These are phyloP conservation scores for Engraulis encrasicolus DNA, from an alignment of 2,113 vertebrate species.

Conservation along the genomic window DNA sequence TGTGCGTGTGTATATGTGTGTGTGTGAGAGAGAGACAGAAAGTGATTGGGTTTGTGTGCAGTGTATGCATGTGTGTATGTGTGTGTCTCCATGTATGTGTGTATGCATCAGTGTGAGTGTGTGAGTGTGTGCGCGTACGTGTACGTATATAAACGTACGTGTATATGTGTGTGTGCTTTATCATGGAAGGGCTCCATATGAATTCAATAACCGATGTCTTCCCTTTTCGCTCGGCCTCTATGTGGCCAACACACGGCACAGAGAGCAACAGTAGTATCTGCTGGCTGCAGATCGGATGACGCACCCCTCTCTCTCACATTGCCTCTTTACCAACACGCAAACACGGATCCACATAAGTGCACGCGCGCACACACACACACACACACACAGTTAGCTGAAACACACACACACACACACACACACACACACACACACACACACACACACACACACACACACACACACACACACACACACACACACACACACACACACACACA, in stretches of 20 bases:
- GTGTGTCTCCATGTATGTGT: constrained; percentile 24
- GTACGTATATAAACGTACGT: background rate
- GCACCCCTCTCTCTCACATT: background rate
- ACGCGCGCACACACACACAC: background rate
- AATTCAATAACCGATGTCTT: background rate
- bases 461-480: background rate
- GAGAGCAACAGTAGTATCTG: background rate
- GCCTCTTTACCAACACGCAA: background rate
- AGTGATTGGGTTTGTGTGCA: constrained; percentile 19
- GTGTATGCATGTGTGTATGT: constrained; percentile 18
- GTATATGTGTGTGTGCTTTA: background rate
- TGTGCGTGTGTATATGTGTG: background rate
- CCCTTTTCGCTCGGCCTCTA: background rate
- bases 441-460: no score
- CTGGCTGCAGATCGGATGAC: background rate
- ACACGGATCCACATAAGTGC: background rate
- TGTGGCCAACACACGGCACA: background rate
- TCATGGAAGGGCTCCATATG: background rate
- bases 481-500: background rate
- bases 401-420: background rate
- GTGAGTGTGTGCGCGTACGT: constrained; percentile 46
- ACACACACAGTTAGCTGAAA: background rate
- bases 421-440: background rate
- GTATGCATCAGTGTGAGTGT: constrained; percentile 6
- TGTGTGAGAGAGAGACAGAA: no score